Evolutionary conservation across 2,888 invertebrate species (phyloP), one percentile per base, ranked within the genome.

Genomic region (Diadegma fenestrale): DNA sequence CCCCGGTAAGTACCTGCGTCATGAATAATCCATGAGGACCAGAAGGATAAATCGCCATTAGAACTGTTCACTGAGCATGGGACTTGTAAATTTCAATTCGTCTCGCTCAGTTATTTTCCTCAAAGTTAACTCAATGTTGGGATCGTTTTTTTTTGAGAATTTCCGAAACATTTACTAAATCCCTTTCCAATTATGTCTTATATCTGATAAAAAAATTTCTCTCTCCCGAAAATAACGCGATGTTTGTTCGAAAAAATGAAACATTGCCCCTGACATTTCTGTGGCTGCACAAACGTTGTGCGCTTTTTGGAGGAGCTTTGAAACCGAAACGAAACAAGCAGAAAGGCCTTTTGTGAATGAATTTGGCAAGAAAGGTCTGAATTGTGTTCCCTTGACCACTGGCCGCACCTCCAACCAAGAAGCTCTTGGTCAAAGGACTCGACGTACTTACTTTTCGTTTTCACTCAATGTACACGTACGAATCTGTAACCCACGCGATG

Each of bases 391-490:
- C 64, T 84, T 45, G n/a, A 64, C 58, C 63, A 71, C 37, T 41
- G 48, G 14, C 51, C 14, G 19, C 48, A 80, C 61, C 72, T 77
- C 81, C 81, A 73, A 80, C 68, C 72, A 81, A 84, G 80, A 72
- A 72, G 77, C 71, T 79, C 54, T 58, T 51, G 71, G 71, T 76
- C 71, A 71, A 45, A 64, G 58, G 37, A 45, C 66, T 61, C 41
- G 22, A 19, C 61, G 33, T 54, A 77, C 58, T 66, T 72, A 84
- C 58, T 80, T 84, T 80, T 73, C 48, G 77, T 72, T 69, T 43
- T 19, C 41, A 33, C 58, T 76, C 72, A 66, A 54, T 30, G 68
- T 68, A 43, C 69, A 68, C 48, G 45, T 61, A 2, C 54, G 54
- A 26, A 30, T 26, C 45, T 80, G 61, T 75, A 54, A 73, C 22